Evolutionary conservation across 1,140 invertebrate species (phyloP).

Genomic region (Harpegnathos saltator): DNA sequence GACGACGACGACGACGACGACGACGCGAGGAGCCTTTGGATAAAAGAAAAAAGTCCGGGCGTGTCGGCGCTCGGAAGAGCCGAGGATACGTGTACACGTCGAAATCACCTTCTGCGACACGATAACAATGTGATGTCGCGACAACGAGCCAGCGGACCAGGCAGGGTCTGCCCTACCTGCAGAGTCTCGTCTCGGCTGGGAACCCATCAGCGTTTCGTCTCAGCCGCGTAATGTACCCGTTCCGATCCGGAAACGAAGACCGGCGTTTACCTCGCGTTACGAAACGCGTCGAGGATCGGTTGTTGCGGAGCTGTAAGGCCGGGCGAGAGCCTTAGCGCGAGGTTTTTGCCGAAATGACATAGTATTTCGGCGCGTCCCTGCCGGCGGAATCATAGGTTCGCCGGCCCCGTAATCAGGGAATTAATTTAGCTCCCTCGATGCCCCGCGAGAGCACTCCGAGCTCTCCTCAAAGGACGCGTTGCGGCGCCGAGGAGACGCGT

Average conservation of each 20-base stretch:
- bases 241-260: slow-evolving; percentile 46
- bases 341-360: slow-evolving; percentile 77
- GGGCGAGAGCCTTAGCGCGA: neutral
- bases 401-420: slow-evolving; percentile 72
- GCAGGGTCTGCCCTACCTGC: too few relatives aligned
- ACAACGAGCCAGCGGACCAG: too few relatives aligned
- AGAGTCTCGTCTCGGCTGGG: neutral
- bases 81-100: neutral
- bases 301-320: neutral
- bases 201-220: slow-evolving; percentile 1
- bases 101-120: slow-evolving; percentile 10
- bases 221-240: neutral
- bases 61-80: neutral
- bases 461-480: slow-evolving; percentile 31
- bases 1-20: neutral
- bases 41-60: neutral
- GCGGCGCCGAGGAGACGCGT: slow-evolving; percentile 26
- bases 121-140: neutral
- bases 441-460: slow-evolving; percentile 53
- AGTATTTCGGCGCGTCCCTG: slow-evolving; percentile 70
- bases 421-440: slow-evolving; percentile 72
- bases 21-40: neutral
- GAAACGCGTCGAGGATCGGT: slow-evolving; percentile 57
- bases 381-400: slow-evolving; percentile 67
- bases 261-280: slow-evolving; percentile 50